Base-by-base conservation (phyloP, 1,140 invertebrate genomes). In the Bemisia tabaci region DNA sequence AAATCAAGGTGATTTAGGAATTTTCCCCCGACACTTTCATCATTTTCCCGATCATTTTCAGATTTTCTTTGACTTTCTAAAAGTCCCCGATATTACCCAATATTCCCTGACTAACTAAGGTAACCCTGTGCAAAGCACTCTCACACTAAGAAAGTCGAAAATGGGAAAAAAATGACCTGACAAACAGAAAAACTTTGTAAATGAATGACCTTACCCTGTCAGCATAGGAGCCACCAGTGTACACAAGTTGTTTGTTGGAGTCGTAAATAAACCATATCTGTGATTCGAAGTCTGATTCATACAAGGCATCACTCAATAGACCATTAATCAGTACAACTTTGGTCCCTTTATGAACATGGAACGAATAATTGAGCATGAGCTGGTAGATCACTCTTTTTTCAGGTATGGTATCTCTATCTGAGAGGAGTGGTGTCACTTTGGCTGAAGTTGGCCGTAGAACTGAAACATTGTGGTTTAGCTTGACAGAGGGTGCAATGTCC, bases 221-320 rank as follows among this genome's bases (percentile, higher is more conserved):
- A 26, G 92, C 87, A 78, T 93, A 95, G 1, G 94, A 92, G 80
- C 97, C 94, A 21, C 94, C 95, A 67, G 85, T 84, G 63, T 83
- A 83, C 66, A 97, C 77, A 23, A 90, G 79, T 71, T 93, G 89
- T 78, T 97, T 97, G 77, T 95, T 95, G n/a, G 80, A 77, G 79
- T 97, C 92, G 79, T 91, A 97, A 64, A 98, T 73, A 87, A 97
- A 92, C 94, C 95, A 97, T 73, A 97, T 82, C 79, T 97, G 94
- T 2, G 92, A 92, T 78, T 97, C 94, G 76, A 89, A 96, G 78
- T 96, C 92, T 2, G 88, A 90, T 78, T 98, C 95, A 76, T 98
- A 98, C 11, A 98, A 81, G 71, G 92, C 81, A 74, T 94, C 86
- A 76, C 87, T 92, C 12, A 98, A 81, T 62, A 93, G 73, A 0